Base-by-base conservation (phyloP, 2,113 vertebrate genomes). In the Mobula birostris region DNA sequence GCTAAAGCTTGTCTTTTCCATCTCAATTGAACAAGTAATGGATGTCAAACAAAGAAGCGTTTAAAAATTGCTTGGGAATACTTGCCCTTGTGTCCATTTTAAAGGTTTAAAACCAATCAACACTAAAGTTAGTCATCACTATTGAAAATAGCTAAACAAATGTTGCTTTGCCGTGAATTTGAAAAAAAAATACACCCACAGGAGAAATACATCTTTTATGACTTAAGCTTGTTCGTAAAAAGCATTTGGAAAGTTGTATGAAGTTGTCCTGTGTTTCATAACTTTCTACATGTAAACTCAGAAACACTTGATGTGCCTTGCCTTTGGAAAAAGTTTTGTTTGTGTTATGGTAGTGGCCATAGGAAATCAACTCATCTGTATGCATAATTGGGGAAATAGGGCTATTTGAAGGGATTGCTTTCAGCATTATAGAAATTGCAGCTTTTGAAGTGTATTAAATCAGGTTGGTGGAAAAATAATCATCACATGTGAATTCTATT, bases 351-450 rank as follows among this genome's bases (percentile, higher is more conserved):
- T 36, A 74, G 68, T 76, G 72, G 91, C 70, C 66, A 93, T 70
- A 93, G 91, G 91, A 93, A 93, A 93, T 93, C 70, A 93, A 40
- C 70, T 93, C 91, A 76, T 93, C 68, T 93, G 68, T 93, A 93
- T 93, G 91, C 91, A 93, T 93, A 93, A 93, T 74, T 93, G 74
- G 40, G 90, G 91, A 93, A 76, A 76, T 76, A 27, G 91, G 91
- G 91, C 40, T 70, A 56, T 93, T 74, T 74, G 68, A 74, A 93
- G 91, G 91, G 36, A 29, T 66, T 93, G 36, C 91, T 74, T 70
- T 15, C 36, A 74, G 72, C 17, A 21, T 19, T 74, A 74, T 72
- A 48, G 68, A 48, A 48, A 63, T 72, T 32, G 36, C 85, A 63
- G 58, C 27, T 68, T 90, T 88, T 93, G 36, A 48, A 92, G 24